Conservation (phyloP, 92 coral and sea anemone species). For the Siderastrea siderea region DNA sequence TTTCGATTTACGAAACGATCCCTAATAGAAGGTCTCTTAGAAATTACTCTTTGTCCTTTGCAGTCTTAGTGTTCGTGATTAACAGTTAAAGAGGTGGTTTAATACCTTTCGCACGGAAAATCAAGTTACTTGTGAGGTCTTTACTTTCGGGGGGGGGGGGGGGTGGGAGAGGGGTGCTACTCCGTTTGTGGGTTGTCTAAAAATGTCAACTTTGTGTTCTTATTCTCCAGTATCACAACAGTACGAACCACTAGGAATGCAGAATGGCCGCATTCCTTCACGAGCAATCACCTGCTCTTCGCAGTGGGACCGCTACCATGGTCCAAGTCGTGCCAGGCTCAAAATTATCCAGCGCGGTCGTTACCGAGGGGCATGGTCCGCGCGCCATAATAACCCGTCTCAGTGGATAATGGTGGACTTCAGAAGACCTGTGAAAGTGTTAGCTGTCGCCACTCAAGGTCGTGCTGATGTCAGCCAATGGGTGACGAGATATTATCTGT, state of each 20-base stretch:
- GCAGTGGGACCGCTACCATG: slow-evolving; percentile 76
- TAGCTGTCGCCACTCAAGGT: slow-evolving; percentile 84
- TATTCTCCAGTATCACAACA: slow-evolving; percentile 66
- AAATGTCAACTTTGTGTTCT: background rate
- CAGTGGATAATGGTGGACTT: slow-evolving; percentile 83
- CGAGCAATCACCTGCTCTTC: slow-evolving; percentile 76
- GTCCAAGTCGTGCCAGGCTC: slow-evolving; percentile 88
- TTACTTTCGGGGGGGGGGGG: too few relatives aligned
- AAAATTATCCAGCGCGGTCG: slow-evolving; percentile 63
- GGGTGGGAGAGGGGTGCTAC: too few relatives aligned
- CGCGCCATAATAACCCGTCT: slow-evolving; percentile 74
- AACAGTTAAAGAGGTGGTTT: too few relatives aligned
- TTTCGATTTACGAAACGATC: too few relatives aligned
- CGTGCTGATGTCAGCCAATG: slow-evolving; percentile 82
- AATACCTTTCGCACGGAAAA: too few relatives aligned
- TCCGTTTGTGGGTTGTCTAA: too few relatives aligned
- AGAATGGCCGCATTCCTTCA: slow-evolving; percentile 81
- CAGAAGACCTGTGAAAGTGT: slow-evolving; percentile 65
- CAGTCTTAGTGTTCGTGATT: too few relatives aligned
- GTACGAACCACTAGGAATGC: slow-evolving; percentile 76
- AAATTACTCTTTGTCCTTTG: background rate
- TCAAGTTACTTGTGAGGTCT: too few relatives aligned
- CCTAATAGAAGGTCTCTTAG: background rate
- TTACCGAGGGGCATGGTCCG: slow-evolving; percentile 87
- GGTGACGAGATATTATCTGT: slow-evolving; percentile 80